Evolutionary conservation across 2,888 invertebrate genomes (phyloP), one percentile per base, ranked within the genome.

Genomic region (Pheosia tremula): DNA sequence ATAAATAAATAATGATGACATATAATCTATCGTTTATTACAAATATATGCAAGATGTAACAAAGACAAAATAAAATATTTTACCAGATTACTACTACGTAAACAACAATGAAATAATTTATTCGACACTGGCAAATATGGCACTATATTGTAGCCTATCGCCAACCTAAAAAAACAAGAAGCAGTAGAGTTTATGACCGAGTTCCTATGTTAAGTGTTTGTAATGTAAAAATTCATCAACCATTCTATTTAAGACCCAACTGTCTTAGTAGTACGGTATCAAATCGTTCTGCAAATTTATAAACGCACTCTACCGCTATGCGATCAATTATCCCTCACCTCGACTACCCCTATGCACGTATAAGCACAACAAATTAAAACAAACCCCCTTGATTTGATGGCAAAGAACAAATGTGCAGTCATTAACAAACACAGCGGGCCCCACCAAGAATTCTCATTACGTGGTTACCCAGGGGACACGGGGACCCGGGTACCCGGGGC

Each of bases 391-490:
- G 56, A 65, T 77, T 76, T 67, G 70, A 72, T 71, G 59, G 58
- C 61, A 63, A 71, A 73, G 68, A 74, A 75, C 69, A 79, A 82
- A 83, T 77, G 79, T 77, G 72, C 74, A 74, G 78, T 79, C 83
- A 81, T 82, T 81, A 80, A 75, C 79, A 70, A 74, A 77, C 74
- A 72, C 69, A 70, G 66, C 68, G 73, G 79, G 72, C 71, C 71
- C 72, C 75, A 64, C 76, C 73, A 81, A 80, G 85, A 82, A 84
- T 84, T 83, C 84, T 81, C 84, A 85, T 85, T 86, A 85, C 77
- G 75, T 63, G 81, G 66, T 72, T 59, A 65, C 77, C 74, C 75
- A 56, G 63, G 60, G 66, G 63, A 58, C 59, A 36, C 61, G 39
- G 66, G 61, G 24, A 24, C 24, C 24, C 24, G 24, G 24, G 24